Evolutionary conservation across 2,888 invertebrate species (phyloP).

Genomic region (Drosophila pseudotalamancana): DNA sequence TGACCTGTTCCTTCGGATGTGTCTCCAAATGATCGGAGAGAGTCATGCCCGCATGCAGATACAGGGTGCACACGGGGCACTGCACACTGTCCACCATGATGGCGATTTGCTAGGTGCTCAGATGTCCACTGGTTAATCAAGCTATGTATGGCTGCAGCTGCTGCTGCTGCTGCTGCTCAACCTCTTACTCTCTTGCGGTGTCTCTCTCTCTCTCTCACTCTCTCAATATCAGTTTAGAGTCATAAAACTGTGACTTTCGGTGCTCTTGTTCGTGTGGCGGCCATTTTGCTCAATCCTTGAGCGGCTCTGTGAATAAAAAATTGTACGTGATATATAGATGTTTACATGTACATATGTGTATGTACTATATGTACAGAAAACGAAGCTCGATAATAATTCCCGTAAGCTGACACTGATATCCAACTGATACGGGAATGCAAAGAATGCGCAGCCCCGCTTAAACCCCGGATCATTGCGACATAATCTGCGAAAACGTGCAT

Average conservation of each 20-base stretch:
- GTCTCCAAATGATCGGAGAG: slow-evolving; percentile 92
- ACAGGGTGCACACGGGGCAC: slow-evolving; percentile 94
- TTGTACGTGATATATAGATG: slow-evolving; percentile 12
- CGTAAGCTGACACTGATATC: slow-evolving; percentile 34
- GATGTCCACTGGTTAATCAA: slow-evolving; percentile 19
- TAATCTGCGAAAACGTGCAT: slow-evolving; percentile 61
- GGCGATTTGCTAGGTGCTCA: slow-evolving; percentile 20
- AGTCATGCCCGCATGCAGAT: slow-evolving; percentile 92
- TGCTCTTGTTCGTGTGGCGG: slow-evolving; percentile 31
- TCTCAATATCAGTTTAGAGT: slow-evolving; percentile 52
- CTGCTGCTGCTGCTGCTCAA: slow-evolving; percentile 12
- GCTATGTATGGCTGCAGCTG: slow-evolving; percentile 17
- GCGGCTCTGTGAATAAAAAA: slow-evolving; percentile 16
- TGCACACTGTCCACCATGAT: slow-evolving; percentile 84
- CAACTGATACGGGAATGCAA: slow-evolving; percentile 40
- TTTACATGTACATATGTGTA: not conserved
- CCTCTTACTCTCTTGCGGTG: slow-evolving; percentile 4
- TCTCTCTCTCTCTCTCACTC: slow-evolving; percentile 12
- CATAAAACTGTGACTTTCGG: slow-evolving; percentile 60
- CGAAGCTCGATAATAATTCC: slow-evolving; percentile 11
- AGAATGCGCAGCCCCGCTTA: slow-evolving; percentile 46
- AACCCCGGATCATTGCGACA: slow-evolving; percentile 36
- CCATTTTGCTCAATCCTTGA: slow-evolving; percentile 65
- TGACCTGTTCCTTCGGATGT: slow-evolving; percentile 95
- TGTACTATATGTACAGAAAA: not conserved